Evolutionary conservation across 2,888 invertebrate species (phyloP).

Genomic region (Dinocampus coccinellae): DNA sequence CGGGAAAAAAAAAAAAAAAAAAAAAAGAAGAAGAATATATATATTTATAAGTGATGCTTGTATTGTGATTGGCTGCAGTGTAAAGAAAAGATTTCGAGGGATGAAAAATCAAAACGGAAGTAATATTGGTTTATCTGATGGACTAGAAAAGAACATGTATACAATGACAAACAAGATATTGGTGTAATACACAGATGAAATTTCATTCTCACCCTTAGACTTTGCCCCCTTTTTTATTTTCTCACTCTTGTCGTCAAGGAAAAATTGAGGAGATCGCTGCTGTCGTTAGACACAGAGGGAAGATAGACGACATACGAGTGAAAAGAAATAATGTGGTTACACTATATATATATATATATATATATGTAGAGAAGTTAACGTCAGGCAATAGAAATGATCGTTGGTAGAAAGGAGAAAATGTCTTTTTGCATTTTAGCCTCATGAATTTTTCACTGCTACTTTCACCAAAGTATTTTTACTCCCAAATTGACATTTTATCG

Average conservation of each 20-base stretch:
- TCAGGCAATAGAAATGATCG: neutral
- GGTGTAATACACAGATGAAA: too few species aligned
- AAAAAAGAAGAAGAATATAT: neutral
- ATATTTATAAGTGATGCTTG: neutral
- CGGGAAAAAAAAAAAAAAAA: neutral
- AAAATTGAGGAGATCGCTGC: too few species aligned
- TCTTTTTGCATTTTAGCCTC: constrained; percentile 24
- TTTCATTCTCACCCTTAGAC: too few species aligned
- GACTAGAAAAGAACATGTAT: neutral
- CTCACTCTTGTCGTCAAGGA: too few species aligned
- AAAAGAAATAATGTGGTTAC: neutral
- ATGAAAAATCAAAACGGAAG: neutral
- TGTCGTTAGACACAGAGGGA: neutral
- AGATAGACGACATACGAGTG: neutral
- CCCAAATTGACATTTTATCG: constrained; percentile 28
- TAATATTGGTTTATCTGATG: constrained; percentile 10
- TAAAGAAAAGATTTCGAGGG: neutral
- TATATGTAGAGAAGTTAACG: neutral
- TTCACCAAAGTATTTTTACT: constrained; percentile 7
- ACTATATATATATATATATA: neutral
- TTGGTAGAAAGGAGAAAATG: neutral
- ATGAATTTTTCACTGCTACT: constrained; percentile 27
- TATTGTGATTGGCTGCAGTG: neutral
- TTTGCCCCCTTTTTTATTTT: too few species aligned
- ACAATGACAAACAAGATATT: too few species aligned